Evolutionary conservation across 2,888 invertebrate genomes (phyloP).

Genomic region (Cancer borealis): DNA sequence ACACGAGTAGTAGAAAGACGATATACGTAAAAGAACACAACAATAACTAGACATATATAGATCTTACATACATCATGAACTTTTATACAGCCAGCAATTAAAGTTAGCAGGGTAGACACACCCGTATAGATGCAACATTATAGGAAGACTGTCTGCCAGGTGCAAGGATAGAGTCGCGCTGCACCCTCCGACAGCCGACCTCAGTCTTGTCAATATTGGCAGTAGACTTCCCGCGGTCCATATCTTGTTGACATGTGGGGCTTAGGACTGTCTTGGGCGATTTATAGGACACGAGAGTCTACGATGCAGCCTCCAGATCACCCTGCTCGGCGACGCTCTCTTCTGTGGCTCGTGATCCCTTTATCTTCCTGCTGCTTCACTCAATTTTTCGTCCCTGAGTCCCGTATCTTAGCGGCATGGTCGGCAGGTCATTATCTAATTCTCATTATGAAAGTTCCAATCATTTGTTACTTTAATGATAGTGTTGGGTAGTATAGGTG

Average conservation of each 20-base stretch:
- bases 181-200: not conserved
- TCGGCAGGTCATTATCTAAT: not conserved
- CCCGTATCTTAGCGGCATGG: not conserved
- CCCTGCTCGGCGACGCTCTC: not conserved
- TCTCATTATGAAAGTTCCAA: not conserved
- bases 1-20: not conserved
- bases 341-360: not conserved
- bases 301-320: not conserved
- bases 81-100: not conserved
- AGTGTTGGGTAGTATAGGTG: not conserved
- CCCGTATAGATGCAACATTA: not conserved
- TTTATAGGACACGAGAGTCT: not conserved
- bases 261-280: constrained; percentile 10
- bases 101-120: not conserved
- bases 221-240: constrained; percentile 37
- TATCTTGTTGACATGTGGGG: constrained; percentile 17
- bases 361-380: not conserved
- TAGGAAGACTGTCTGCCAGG: not conserved
- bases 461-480: constrained; percentile 5
- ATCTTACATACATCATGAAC: not conserved
- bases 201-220: not conserved
- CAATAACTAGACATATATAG: not conserved
- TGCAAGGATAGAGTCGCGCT: not conserved
- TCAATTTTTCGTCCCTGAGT: not conserved
- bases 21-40: not conserved